Evolutionary conservation across 35 echinoderm and acorn worm species (phyloP), one percentile per base, ranked within the genome.

Genomic region (Acanthaster planci): DNA sequence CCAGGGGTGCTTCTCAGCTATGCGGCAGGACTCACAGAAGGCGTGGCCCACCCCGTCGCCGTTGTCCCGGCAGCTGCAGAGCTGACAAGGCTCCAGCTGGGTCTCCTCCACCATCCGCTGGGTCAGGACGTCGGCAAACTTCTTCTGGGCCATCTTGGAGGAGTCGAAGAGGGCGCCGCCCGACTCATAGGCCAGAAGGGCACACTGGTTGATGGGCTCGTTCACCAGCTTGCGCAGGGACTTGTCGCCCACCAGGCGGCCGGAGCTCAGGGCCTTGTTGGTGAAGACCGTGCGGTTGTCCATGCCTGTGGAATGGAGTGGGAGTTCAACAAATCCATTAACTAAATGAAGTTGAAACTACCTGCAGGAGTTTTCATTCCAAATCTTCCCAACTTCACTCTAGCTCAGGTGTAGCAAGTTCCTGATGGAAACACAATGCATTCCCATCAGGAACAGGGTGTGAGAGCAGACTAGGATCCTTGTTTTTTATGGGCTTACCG

Each of bases 81-180:
- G 50, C 83, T 93, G 92, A 57, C 92, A 93, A 1, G 51, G 15
- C 40, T 60, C 51, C 19, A 87, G 80, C 21, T 82, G 29, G 52
- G 80, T 99, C 59, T 93, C 30, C 36, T 78, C 85, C 1, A 87
- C 58, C 75, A 99, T 51, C 7, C 96, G 88, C 10, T 86, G 89
- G 36, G 82, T 76, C 39, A 99, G 93, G 22, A 99, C 89, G n/a
- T 94, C 89, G 34, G 51, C 67, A 56, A 94, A 94, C 3, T 40
- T 59, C 77, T 99, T 99, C 79, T 82, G 35, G 18, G 47, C 14
- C 12, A 99, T 85, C 52, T 38, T 78, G 55, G 75, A 23, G 40
- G 59, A 76, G 53, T 87, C 82, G 64, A 99, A 98, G 44, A 98
- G 52, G 22, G 92, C 80, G 15, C 95, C 95, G 27, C 85, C 80